A percentile compares a stretch with the other conserved stretches of the same genome.
Evolutionary conservation across 2,113 vertebrate genomes (phyloP).

Genomic region (Anguilla japonica): DNA sequence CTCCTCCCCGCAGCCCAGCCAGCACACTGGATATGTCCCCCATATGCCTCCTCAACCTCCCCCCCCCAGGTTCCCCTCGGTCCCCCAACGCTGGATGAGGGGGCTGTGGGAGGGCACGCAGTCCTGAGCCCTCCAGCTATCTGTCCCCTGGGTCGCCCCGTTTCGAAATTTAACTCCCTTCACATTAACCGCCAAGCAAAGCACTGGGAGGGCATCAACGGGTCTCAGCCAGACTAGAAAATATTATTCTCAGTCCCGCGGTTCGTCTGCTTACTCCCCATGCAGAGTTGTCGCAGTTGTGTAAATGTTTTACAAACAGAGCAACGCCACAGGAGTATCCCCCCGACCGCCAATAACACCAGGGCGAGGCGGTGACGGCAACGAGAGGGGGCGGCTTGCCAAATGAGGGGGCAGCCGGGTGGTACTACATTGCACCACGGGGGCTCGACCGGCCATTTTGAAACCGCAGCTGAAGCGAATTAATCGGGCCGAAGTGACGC

Average conservation of each 20-base stretch:
- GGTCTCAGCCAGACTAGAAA: background rate
- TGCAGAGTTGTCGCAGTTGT: background rate
- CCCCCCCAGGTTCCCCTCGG: no score
- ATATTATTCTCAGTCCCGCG: background rate
- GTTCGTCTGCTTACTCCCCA: background rate
- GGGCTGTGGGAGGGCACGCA: background rate
- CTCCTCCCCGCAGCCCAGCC: background rate
- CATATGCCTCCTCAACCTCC: background rate
- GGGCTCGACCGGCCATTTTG: background rate
- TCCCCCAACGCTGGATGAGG: no score
- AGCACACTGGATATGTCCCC: background rate
- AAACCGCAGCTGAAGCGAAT: background rate
- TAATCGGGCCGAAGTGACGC: background rate
- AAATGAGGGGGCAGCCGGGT: background rate
- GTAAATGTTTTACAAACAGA: background rate
- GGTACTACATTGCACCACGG: background rate
- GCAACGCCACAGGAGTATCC: background rate
- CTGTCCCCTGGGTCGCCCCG: background rate
- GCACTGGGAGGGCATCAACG: background rate
- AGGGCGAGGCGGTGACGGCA: background rate
- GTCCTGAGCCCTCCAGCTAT: background rate
- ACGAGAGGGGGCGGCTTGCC: background rate
- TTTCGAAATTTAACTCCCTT: background rate
- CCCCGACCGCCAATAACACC: background rate
- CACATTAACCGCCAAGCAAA: background rate